These are phyloP conservation scores for Brachyalestes nurse DNA, from an alignment of 2,797 vertebrate genomes.

Conservation along the genomic window DNA sequence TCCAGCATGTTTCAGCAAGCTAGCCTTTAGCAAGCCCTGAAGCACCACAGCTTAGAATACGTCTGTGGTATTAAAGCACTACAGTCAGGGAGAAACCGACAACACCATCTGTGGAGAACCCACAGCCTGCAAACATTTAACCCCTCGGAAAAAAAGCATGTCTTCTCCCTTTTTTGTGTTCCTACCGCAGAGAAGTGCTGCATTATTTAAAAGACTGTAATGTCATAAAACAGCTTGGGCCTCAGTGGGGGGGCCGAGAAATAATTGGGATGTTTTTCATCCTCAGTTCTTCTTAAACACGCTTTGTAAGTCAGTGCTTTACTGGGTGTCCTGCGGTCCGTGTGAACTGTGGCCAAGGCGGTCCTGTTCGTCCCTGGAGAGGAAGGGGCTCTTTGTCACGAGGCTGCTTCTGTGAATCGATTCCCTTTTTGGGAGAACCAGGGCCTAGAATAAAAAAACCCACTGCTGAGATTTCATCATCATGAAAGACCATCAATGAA, in stretches of 20 bases:
- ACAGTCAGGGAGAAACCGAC: conserved; percentile 20
- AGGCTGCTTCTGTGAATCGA: conserved; percentile 32
- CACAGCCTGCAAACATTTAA: conserved; percentile 47
- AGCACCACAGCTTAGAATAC: conserved; percentile 34
- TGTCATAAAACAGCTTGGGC: conserved; percentile 83
- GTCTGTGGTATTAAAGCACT: conserved; percentile 24
- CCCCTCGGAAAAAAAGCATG: conserved; percentile 40
- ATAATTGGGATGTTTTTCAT: conserved; percentile 78
- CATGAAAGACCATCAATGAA: conserved; percentile 20
- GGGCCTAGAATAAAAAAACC: conserved; percentile 25
- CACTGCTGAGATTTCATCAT: conserved; percentile 34
- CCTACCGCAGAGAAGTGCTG: conserved; percentile 70
- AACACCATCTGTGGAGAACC: conserved; percentile 38
- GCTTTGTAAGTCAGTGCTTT: conserved; percentile 72
- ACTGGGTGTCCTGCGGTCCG: conserved; percentile 55
- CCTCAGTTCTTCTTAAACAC: conserved; percentile 72
- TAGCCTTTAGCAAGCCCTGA: conserved; percentile 34
- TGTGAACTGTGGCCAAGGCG: conserved; percentile 55
- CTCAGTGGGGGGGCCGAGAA: conserved; percentile 73
- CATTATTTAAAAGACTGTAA: conserved; percentile 85
- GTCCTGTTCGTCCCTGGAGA: conserved; percentile 43
- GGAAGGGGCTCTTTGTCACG: conserved; percentile 12
- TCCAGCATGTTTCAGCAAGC: conserved; percentile 4
- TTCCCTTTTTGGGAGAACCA: conserved; percentile 19
- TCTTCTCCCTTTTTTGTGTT: conserved; percentile 64